A percentile compares a stretch with the other conserved stretches of the same genome.
Evolutionary conservation across 2,113 vertebrate genomes (phyloP).

Genomic region (Bubo bubo): DNA sequence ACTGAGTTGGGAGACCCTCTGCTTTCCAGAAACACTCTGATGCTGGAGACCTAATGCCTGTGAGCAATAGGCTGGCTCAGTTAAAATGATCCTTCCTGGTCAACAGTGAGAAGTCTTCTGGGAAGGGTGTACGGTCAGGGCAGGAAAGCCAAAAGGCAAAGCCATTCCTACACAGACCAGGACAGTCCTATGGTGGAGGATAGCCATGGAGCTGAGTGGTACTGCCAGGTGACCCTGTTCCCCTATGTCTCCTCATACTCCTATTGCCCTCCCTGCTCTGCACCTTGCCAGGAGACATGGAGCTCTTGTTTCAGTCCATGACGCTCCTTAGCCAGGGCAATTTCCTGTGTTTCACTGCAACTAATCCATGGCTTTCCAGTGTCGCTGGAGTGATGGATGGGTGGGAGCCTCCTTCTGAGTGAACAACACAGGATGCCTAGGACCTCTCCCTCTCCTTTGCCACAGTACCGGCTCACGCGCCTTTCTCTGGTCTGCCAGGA

Average conservation of each 20-base stretch:
- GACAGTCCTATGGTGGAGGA: neutral
- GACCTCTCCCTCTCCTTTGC: neutral
- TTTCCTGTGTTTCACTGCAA: neutral
- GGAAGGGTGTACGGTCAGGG: neutral
- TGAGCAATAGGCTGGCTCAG: neutral
- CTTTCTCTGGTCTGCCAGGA: neutral
- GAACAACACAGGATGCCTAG: neutral
- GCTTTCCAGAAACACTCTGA: neutral
- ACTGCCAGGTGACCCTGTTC: neutral
- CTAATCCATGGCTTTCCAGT: neutral
- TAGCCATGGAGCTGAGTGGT: neutral
- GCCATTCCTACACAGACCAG: neutral
- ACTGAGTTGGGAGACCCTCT: neutral
- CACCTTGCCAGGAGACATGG: neutral
- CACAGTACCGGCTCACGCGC: fast-evolving
- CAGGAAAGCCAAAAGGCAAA: neutral
- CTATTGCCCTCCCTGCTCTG: neutral
- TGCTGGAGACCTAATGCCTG: neutral
- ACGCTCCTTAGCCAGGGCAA: neutral
- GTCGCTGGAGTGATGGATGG: neutral
- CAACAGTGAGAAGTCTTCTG: neutral
- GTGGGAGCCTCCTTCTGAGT: neutral
- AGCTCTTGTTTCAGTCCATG: neutral
- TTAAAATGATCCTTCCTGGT: neutral
- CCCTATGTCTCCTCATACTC: neutral